Evolutionary conservation across 2,113 vertebrate species (phyloP).

Genomic region (Oriolus oriolus): DNA sequence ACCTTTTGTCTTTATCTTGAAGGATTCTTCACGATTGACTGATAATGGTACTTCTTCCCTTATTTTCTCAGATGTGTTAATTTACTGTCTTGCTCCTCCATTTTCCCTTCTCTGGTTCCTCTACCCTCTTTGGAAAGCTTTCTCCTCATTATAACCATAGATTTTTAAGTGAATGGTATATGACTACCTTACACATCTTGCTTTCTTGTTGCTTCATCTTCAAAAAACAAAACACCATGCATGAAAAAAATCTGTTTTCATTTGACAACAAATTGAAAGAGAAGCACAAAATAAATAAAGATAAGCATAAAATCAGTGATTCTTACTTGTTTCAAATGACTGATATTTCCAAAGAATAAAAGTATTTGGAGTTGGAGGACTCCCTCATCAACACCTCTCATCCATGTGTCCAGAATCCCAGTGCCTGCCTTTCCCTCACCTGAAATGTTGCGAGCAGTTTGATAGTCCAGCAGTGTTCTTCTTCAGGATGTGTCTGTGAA

Average conservation of each 20-base stretch:
- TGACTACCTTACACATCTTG: not conserved
- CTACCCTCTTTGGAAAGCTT: not conserved
- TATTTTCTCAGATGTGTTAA: not conserved
- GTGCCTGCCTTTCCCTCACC: not conserved
- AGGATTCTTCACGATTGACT: not conserved
- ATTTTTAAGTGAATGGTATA: not conserved
- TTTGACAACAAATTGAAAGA: not conserved
- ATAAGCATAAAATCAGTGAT: not conserved
- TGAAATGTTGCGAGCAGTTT: not conserved
- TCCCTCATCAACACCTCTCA: not conserved
- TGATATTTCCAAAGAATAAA: not conserved
- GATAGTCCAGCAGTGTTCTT: not conserved
- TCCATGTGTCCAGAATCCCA: not conserved
- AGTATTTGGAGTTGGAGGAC: fast-evolving
- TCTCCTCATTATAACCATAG: not conserved
- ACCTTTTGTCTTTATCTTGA: not conserved
- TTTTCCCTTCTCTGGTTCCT: not conserved
- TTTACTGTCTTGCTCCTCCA: not conserved
- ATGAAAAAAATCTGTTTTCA: not conserved
- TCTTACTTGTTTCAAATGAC: not conserved
- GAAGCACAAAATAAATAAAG: not conserved
- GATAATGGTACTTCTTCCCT: not conserved
- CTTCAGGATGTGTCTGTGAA: not conserved
- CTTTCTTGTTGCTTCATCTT: not conserved
- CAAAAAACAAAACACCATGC: not conserved